Base-by-base conservation (phyloP, 2,888 invertebrate genomes). In the Stenolophus ochropezus region DNA sequence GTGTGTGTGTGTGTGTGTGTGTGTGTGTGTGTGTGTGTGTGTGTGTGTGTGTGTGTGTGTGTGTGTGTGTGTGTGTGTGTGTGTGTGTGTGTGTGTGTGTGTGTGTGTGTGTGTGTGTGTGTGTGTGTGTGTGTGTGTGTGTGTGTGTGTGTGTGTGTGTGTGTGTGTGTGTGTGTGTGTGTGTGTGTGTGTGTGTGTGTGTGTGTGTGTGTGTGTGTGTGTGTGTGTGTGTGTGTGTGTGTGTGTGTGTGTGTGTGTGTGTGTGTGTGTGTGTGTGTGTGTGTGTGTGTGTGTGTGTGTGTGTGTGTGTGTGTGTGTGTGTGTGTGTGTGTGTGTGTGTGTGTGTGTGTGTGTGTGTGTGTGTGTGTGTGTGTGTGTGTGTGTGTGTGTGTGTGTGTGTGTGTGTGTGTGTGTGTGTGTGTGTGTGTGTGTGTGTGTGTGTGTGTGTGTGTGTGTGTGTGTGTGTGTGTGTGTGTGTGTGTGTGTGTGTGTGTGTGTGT, bases 1-100 rank as follows among this genome's bases (percentile, higher is more conserved):
- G 49, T 49, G 49, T 49, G 49, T 49, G 49, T 49, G 49, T 49
- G 49, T 49, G 49, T 49, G 49, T 49, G 49, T 49, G 49, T 49
- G 49, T 49, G 49, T 49, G 49, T 49, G 49, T 49, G 49, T 49
- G 49, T 49, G 49, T 49, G 49, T 49, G 49, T 49, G 49, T 49
- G 49, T 49, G 49, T 49, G 49, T 49, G 49, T 49, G 49, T 49
- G 49, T 49, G 49, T 49, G 49, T 49, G 49, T 49, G 49, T 49
- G 49, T 49, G 49, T 49, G 49, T 49, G 49, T 49, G 49, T 49
- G 49, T 49, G 49, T 49, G 49, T 49, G 49, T 49, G 49, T 49
- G 49, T 49, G 49, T 49, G 49, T 49, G 49, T 49, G 49, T 49
- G 49, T 49, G 49, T 49, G 49, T 49, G 49, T 49, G 49, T 49